A percentile compares a stretch with the other conserved stretches of the same genome.
Conservation (phyloP, 2,888 invertebrate species). For the Muschampia plurimacula region DNA sequence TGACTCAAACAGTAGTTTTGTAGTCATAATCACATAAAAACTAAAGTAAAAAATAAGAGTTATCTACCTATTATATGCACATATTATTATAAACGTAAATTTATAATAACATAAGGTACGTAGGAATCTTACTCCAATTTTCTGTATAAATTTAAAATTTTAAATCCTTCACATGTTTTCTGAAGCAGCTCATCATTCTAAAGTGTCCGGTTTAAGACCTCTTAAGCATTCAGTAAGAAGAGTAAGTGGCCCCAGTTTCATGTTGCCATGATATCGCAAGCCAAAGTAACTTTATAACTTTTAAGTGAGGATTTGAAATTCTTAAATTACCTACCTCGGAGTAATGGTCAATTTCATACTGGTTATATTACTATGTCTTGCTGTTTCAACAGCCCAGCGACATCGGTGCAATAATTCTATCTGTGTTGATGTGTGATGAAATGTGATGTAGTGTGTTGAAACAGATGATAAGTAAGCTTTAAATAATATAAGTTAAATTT, state of each 20-base stretch:
- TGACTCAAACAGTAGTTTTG: too few species aligned
- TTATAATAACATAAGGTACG: too few species aligned
- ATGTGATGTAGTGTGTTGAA: not conserved
- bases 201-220: conserved; percentile 19
- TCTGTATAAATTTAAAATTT: not conserved
- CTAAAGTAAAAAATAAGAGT: too few species aligned
- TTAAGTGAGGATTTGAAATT: conserved; percentile 42
- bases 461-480: not conserved
- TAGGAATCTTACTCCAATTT: too few species aligned
- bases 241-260: conserved; percentile 18
- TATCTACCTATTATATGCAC: too few species aligned
- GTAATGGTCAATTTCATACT: conserved; percentile 9
- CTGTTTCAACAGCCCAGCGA: conserved; percentile 12
- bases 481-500: too few species aligned
- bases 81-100: too few species aligned
- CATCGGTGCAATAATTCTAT: conserved; percentile 1
- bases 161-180: conserved; percentile 5
- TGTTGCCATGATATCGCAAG: conserved; percentile 33
- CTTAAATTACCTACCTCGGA: not conserved
- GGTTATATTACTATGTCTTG: conserved; percentile 6
- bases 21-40: too few species aligned
- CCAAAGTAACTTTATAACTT: conserved; percentile 49
- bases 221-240: conserved; percentile 19
- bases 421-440: not conserved
- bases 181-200: not conserved